Evolutionary conservation across 2,888 invertebrate species (phyloP).

Genomic region (Volucella inanis): DNA sequence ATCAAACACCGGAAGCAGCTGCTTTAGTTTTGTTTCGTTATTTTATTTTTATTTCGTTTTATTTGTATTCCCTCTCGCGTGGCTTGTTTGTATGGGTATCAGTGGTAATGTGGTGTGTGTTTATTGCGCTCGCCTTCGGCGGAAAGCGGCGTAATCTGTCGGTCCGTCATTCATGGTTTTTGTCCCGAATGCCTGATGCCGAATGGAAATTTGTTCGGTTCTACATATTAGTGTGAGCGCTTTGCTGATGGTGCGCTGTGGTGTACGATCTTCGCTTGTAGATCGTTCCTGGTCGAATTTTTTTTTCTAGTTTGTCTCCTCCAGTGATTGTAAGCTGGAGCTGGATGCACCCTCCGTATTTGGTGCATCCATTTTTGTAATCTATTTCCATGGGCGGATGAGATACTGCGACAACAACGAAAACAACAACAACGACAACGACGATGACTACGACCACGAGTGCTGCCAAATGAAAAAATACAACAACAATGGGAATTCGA

Average conservation of each 20-base stretch:
- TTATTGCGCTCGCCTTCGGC: conserved; percentile 46
- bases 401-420: conserved; percentile 33
- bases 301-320: conserved; percentile 45
- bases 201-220: conserved; percentile 13
- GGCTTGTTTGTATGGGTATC: conserved; percentile 29
- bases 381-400: conserved; percentile 69
- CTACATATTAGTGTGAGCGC: conserved; percentile 27
- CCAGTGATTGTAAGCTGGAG: conserved; percentile 46
- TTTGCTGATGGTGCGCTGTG: conserved; percentile 22
- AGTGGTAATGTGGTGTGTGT: conserved; percentile 33
- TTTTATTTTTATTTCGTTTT: conserved; percentile 76
- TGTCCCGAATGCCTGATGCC: conserved; percentile 44
- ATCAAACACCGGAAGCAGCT: conserved; percentile 84
- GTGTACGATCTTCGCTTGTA: conserved; percentile 27
- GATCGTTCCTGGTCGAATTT: conserved; percentile 4
- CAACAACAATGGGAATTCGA: conserved; percentile 61
- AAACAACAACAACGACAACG: background rate
- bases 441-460: background rate
- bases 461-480: conserved; percentile 32
- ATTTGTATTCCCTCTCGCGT: conserved; percentile 57
- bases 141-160: conserved; percentile 26
- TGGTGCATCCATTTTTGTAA: conserved; percentile 49
- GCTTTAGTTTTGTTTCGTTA: conserved; percentile 82
- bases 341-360: conserved; percentile 68
- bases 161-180: conserved; percentile 66